These are phyloP conservation scores for Ammodytes marinus DNA, from an alignment of 2,113 vertebrate genomes.

Conservation along the genomic window DNA sequence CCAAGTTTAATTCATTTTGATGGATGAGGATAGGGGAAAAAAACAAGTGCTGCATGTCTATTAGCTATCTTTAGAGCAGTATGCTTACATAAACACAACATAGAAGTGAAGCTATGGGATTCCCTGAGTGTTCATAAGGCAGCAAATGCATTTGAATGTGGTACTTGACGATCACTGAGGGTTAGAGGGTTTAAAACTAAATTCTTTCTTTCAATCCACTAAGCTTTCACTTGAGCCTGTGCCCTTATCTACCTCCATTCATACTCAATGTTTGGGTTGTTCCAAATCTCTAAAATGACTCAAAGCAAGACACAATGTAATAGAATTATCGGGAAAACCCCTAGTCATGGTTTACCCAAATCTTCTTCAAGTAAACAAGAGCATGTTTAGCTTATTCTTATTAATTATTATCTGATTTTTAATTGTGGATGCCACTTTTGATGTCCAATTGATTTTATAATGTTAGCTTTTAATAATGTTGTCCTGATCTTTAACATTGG, in stretches of 20 bases:
- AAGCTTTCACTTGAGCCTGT: constrained; percentile 52
- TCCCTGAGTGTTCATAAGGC: constrained; percentile 64
- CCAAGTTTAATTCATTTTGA: constrained; percentile 85
- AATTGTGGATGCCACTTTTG: not conserved
- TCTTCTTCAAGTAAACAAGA: constrained; percentile 17
- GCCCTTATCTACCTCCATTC: constrained; percentile 49
- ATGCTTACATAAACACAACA: constrained; percentile 75
- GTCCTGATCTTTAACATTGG: not conserved
- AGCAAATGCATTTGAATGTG: constrained; percentile 67
- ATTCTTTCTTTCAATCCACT: constrained; percentile 62
- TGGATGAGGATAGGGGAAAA: constrained; percentile 78
- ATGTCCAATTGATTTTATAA: constrained; percentile 31
- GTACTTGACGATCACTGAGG: constrained; percentile 52
- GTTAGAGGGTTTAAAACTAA: constrained; percentile 56
- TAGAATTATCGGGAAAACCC: not conserved
- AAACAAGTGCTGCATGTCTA: constrained; percentile 78
- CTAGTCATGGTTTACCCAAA: constrained; percentile 8
- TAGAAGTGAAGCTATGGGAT: constrained; percentile 61
- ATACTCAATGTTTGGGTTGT: constrained; percentile 33
- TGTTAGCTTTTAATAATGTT: not conserved
- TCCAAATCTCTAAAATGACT: constrained; percentile 27
- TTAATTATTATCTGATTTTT: not conserved
- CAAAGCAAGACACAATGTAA: not conserved
- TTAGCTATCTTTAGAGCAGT: constrained; percentile 79
- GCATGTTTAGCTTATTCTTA: constrained; percentile 4